A percentile compares a stretch with the other conserved stretches of the same genome.
Conservation (phyloP, 2,113 vertebrate species). For the Panurus biarmicus region DNA sequence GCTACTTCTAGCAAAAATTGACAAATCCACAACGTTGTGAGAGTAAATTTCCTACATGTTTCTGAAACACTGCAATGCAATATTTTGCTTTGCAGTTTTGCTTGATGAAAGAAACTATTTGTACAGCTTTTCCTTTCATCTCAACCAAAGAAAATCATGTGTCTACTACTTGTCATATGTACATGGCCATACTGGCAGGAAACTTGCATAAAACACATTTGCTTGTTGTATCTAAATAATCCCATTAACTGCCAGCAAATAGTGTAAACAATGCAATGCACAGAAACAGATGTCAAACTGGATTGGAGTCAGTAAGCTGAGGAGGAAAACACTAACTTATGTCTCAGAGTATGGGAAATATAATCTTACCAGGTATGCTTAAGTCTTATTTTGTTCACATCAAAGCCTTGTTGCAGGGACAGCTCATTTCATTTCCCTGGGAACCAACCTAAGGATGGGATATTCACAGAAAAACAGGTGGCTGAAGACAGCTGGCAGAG, state of each 20-base stretch:
- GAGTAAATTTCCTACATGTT: neutral
- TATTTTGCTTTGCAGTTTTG: neutral
- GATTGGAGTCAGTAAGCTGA: neutral
- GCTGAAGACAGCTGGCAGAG: neutral
- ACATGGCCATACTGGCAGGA: neutral
- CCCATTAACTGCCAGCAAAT: neutral
- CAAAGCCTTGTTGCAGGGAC: neutral
- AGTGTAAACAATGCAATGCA: neutral
- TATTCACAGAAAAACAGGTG: neutral
- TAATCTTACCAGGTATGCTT: neutral
- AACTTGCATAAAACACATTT: neutral
- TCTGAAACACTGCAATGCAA: neutral
- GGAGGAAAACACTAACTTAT: neutral
- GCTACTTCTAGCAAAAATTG: neutral
- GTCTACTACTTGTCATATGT: neutral
- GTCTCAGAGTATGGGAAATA: neutral
- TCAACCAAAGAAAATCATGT: neutral
- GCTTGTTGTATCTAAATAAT: slow-evolving; percentile 8
- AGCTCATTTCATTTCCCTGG: neutral
- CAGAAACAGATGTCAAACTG: neutral
- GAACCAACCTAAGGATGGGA: neutral
- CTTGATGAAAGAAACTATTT: neutral
- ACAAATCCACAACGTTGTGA: neutral
- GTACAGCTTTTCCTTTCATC: neutral
- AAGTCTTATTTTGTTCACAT: neutral